Base-by-base conservation (phyloP, 2,888 invertebrate species). In the Thereva unica region DNA sequence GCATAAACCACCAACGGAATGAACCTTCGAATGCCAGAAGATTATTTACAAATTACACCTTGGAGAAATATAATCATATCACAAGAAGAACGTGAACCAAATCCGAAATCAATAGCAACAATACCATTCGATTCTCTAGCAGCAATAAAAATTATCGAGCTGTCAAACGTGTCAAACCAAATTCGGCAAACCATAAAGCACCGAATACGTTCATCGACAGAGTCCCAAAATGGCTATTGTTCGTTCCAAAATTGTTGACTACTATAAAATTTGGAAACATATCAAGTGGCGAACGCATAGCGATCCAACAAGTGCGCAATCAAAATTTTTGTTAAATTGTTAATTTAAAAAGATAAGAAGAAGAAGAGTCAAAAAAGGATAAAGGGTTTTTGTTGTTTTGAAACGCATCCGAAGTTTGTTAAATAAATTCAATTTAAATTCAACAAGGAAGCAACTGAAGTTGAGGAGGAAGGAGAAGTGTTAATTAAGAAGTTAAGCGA, bases 231-330 rank as follows among this genome's bases (percentile, higher is more conserved):
- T 70, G 70, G 70, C 70, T 63, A 64, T 67, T 64, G 67, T 55
- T 50, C 56, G 64, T 44, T 61, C 55, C 64, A 54, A 40, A 47
- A 67, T 75, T 72, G 75, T 75, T 77, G 78, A 79, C 74, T 80
- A 78, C 74, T 76, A 78, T 81, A 88, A 88, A 83, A 87, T 88
- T 85, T 89, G 89, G 88, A 89, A 89, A 82, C 89, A 90, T 85
- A 87, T 87, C 84, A 89, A 89, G 86, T 89, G 89, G 89, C 88
- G 89, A 75, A 74, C 72, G 68, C 44, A 54, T 40, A 64, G 54
- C 64, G 47, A 64, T 54, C 23, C 23, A 23, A 64, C 23, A 49
- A 47, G 10, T 40, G 10, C 50, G 41, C 50, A 7, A 50, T 50
- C 40, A 50, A 50, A 49, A 61, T 23, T 61, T 61, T 61, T 61